These are phyloP conservation scores for Lycopodina hypogea DNA, from an alignment of 37 sponge, comb jelly and placozoan species.

Conservation along the genomic window DNA sequence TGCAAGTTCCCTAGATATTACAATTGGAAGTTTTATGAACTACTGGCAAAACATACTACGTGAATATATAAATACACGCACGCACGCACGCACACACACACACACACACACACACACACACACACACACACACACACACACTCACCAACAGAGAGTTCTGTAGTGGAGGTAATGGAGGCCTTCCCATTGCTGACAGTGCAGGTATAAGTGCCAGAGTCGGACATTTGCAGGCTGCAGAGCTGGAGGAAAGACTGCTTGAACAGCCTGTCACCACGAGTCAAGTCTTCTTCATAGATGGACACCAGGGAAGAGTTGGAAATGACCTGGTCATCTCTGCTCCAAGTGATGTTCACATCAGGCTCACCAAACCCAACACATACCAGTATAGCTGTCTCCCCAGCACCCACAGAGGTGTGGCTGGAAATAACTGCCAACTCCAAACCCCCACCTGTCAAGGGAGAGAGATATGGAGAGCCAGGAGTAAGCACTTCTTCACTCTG, in stretches of 20 bases:
- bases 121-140: too few species aligned
- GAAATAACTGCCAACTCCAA: not conserved
- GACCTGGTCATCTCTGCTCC: not conserved
- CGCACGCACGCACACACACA: too few species aligned
- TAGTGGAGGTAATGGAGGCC: not conserved
- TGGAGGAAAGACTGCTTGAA: slow-evolving; percentile 33
- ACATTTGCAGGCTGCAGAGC: slow-evolving; percentile 18
- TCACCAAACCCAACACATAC: slow-evolving; percentile 24
- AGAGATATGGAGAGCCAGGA: too few species aligned
- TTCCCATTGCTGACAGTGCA: slow-evolving; percentile 8
- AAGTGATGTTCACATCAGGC: slow-evolving; percentile 7
- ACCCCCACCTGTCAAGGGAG: too few species aligned
- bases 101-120: too few species aligned
- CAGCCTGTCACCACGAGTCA: not conserved
- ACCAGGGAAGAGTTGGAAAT: slow-evolving; percentile 10
- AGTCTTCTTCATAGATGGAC: slow-evolving; percentile 9
- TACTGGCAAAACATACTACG: too few species aligned
- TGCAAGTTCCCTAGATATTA: too few species aligned
- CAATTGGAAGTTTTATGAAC: too few species aligned
- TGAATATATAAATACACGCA: too few species aligned
- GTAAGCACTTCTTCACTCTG: too few species aligned
- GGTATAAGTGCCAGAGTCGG: slow-evolving; percentile 7
- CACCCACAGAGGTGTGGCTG: not conserved
- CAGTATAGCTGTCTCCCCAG: slow-evolving; percentile 16
- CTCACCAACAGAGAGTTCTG: not conserved